These are phyloP conservation scores for Odocoileus hemionus DNA, from an alignment of 2,113 vertebrate genomes.

Conservation along the genomic window DNA sequence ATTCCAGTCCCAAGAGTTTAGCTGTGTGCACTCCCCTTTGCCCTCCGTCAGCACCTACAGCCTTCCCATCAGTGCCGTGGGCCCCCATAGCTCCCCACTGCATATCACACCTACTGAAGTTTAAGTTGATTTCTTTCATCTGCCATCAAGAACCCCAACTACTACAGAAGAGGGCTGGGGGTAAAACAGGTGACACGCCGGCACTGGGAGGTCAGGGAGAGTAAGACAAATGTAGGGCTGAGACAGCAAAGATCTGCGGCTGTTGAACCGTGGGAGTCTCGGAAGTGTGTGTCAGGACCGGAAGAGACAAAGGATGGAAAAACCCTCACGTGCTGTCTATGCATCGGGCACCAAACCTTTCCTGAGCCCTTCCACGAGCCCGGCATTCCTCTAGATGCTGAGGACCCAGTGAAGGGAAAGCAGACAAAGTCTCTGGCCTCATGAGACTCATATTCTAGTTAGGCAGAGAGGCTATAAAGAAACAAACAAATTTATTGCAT, in stretches of 20 bases:
- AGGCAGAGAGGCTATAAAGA: not conserved
- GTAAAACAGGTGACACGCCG: not conserved
- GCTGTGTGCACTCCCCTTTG: not conserved
- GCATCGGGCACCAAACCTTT: no score
- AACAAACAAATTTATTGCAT: not conserved
- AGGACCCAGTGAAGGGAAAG: not conserved
- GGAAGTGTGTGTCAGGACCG: not conserved
- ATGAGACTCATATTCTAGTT: not conserved
- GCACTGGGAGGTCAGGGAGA: not conserved
- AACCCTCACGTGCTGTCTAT: not conserved
- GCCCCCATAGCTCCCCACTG: not conserved
- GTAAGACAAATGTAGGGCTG: not conserved
- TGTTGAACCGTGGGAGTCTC: not conserved
- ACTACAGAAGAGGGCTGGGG: not conserved
- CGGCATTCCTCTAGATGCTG: not conserved
- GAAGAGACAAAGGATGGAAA: not conserved
- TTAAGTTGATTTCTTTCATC: not conserved
- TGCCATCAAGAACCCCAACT: not conserved
- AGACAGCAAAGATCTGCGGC: not conserved
- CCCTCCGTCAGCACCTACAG: not conserved
- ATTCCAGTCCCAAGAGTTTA: not conserved
- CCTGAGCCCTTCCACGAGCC: no score
- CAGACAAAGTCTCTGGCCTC: not conserved
- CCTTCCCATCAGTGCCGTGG: not conserved
- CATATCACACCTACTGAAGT: not conserved